Percentiles rank a stretch among this genome's conserved stretches.
Conservation (phyloP, 2,797 vertebrate species). For the Danio albolineatus region DNA sequence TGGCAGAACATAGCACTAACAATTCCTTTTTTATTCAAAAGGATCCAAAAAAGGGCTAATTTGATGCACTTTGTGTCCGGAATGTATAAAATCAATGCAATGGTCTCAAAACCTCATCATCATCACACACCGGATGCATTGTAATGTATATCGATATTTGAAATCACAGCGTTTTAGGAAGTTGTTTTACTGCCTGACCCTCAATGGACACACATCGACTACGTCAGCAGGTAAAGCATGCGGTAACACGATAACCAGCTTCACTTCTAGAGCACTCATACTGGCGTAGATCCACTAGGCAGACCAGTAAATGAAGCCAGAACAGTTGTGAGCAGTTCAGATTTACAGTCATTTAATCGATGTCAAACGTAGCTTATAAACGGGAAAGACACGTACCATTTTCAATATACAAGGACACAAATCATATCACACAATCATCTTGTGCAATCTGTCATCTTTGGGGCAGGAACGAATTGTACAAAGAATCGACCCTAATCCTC, state of each 20-base stretch:
- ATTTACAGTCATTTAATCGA: slow-evolving; percentile 94
- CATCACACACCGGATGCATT: slow-evolving; percentile 1
- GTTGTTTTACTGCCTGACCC: not conserved
- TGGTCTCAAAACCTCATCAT: slow-evolving; percentile 19
- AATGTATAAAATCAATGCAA: slow-evolving; percentile 18
- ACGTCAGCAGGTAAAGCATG: not conserved
- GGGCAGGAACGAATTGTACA: slow-evolving; percentile 61
- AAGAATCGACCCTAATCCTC: slow-evolving; percentile 10
- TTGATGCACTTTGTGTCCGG: slow-evolving; percentile 17
- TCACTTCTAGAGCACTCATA: not conserved
- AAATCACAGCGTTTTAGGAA: slow-evolving; percentile 13
- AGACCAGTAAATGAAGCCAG: slow-evolving; percentile 53
- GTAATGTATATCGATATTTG: slow-evolving; percentile 6
- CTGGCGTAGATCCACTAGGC: not conserved
- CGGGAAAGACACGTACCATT: slow-evolving; percentile 91
- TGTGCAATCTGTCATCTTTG: slow-evolving; percentile 83
- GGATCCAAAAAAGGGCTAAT: not conserved
- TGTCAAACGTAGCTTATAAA: slow-evolving; percentile 96
- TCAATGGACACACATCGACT: not conserved
- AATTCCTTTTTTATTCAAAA: slow-evolving; percentile 4
- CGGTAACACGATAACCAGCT: slow-evolving; percentile 14
- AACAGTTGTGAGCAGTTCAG: slow-evolving; percentile 66
- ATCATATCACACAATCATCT: slow-evolving; percentile 83
- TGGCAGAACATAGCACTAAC: slow-evolving; percentile 6
- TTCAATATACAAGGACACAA: slow-evolving; percentile 92